Percentiles rank a stretch among this genome's conserved stretches.
Conservation (phyloP, 2,797 vertebrate species). For the Dromococcyx pavoninus region DNA sequence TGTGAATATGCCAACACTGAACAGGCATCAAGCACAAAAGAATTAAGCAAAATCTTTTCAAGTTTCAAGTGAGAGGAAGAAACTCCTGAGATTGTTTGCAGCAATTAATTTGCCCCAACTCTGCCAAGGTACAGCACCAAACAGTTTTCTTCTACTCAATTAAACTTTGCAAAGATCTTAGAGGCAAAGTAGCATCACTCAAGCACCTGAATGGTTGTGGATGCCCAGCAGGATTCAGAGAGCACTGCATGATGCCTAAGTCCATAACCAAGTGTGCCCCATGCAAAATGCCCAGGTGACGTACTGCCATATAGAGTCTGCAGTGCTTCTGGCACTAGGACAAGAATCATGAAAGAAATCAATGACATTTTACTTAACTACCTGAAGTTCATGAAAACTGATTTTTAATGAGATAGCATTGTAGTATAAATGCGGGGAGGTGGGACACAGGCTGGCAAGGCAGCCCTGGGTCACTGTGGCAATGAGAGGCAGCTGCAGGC, state of each 20-base stretch:
- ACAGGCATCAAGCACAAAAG: background rate
- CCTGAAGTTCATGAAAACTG: background rate
- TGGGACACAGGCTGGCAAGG: too few relatives aligned
- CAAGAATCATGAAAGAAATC: background rate
- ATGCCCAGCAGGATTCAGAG: background rate
- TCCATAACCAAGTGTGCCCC: rapidly evolving
- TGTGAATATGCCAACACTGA: background rate
- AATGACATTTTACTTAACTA: too few relatives aligned
- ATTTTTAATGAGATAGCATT: background rate
- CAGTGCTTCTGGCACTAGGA: background rate
- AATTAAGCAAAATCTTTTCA: background rate
- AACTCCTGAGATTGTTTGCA: background rate
- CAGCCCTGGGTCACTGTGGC: rapidly evolving
- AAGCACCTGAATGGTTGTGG: background rate
- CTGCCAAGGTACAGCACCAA: background rate
- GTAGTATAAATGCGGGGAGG: too few relatives aligned
- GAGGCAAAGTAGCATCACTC: background rate
- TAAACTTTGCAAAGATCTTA: background rate
- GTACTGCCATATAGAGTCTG: rapidly evolving
- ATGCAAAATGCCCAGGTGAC: background rate
- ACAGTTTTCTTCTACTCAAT: background rate
- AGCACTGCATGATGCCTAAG: rapidly evolving
- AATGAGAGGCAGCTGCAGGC: background rate
- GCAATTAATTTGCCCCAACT: background rate
- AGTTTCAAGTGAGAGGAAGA: background rate